Evolutionary conservation across 2,888 invertebrate species (phyloP).

Genomic region (Tachina fera): DNA sequence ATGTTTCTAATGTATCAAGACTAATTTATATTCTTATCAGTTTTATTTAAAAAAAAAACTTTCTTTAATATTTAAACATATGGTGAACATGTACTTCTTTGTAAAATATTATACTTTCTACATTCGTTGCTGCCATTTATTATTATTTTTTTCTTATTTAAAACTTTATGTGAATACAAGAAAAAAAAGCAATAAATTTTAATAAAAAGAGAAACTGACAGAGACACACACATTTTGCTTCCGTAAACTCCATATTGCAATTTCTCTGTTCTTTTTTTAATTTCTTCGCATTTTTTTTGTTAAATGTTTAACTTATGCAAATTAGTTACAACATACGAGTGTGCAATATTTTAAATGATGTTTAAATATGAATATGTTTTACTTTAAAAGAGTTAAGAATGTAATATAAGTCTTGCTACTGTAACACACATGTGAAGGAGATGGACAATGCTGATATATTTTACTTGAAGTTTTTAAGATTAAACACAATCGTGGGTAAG

Average conservation of each 20-base stretch:
- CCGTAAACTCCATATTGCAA: not conserved
- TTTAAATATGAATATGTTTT: constrained; percentile 61
- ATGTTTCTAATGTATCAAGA: too few relatives aligned
- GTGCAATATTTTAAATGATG: constrained; percentile 63
- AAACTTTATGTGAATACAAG: not conserved
- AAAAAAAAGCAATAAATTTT: constrained; percentile 17
- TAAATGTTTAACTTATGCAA: constrained; percentile 70
- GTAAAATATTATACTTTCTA: too few relatives aligned
- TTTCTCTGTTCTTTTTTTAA: constrained; percentile 4
- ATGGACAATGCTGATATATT: not conserved
- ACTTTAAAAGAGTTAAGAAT: constrained; percentile 44
- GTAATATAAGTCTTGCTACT: not conserved
- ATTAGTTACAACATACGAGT: constrained; percentile 65
- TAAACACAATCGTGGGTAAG: too few relatives aligned
- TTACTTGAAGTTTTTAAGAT: too few relatives aligned
- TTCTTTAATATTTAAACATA: too few relatives aligned
- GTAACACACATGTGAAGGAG: not conserved
- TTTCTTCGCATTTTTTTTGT: constrained; percentile 24
- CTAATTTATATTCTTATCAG: too few relatives aligned
- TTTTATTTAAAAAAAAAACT: too few relatives aligned
- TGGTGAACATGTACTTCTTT: too few relatives aligned
- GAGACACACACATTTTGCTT: not conserved
- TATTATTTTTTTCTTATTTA: not conserved
- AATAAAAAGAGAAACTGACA: not conserved
- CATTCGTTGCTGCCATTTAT: too few relatives aligned